Base-by-base conservation (phyloP, 2,888 invertebrate species). In the Euplagia quadripunctaria region DNA sequence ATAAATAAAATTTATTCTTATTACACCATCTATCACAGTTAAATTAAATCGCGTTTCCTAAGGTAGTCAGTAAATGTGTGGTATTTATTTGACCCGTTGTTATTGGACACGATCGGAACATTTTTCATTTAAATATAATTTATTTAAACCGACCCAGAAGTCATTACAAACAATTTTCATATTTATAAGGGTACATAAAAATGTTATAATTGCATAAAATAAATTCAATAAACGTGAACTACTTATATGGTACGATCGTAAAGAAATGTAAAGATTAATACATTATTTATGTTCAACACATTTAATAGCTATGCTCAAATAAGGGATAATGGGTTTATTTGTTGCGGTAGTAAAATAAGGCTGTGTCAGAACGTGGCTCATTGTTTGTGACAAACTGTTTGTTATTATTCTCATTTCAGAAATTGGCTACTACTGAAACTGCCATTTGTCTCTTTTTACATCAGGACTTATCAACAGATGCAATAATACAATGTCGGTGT, bases 261-360 rank as follows among this genome's bases (percentile, higher is more conserved):
- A 42, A 55, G 46, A 12, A 76, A 72, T 72, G 51, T 63, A 41
- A 64, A 17, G 16, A 63, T 55, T 72, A 55, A 61, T 74, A 68
- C 74, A 72, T 64, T 77, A 70, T 42, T 41, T 20, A 71, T 76
- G 71, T 75, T 71, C 68, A 43, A 55, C 51, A 68, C 72, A 65
- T 64, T 66, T 73, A 65, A 64, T 41, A 66, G 6, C 52, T 8
- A n/a, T 14, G 20, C 16, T 46, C 78, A 11, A 74, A 58, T 73
- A 80, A 64, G 78, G 65, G n/a, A 74, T 82, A 81, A 76, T 82
- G 73, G 73, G 66, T 78, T 81, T 80, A 80, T 80, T 76, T 77
- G 51, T 64, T 55, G 6, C 71, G 5, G 17, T 71, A 52, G 31
- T 61, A 65, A 72, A 66, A 68, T 69, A 65, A 65, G 65, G 43